These are phyloP conservation scores for Phortica magna DNA, from an alignment of 2,888 invertebrate genomes.

Conservation along the genomic window DNA sequence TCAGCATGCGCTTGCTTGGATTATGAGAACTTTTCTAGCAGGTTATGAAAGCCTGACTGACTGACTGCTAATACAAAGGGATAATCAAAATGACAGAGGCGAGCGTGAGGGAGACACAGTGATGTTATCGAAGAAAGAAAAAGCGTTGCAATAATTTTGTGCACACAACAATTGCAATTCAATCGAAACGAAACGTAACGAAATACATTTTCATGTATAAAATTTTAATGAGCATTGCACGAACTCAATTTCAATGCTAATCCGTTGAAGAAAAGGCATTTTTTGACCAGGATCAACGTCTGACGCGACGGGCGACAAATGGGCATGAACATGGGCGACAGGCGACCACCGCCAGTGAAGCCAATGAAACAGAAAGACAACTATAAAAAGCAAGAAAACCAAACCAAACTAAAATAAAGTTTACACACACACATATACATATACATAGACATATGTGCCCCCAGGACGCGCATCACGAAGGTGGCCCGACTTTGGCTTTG, in stretches of 20 bases:
- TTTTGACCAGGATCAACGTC: slow-evolving; percentile 23
- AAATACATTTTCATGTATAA: slow-evolving; percentile 70
- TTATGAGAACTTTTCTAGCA: slow-evolving; percentile 25
- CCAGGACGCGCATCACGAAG: slow-evolving; percentile 69
- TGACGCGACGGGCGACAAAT: slow-evolving; percentile 26
- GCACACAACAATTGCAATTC: slow-evolving; percentile 28
- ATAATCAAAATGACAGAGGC: neutral
- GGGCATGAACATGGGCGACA: slow-evolving; percentile 47
- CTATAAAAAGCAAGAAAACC: neutral
- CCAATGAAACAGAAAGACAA: slow-evolving; percentile 19
- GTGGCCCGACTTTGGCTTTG: slow-evolving; percentile 54
- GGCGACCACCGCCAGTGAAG: slow-evolving; percentile 8
- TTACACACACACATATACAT: neutral
- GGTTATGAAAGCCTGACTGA: neutral
- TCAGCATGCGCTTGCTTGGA: neutral
- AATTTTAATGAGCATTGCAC: slow-evolving; percentile 72
- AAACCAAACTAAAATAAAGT: slow-evolving; percentile 11
- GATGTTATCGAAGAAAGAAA: neutral
- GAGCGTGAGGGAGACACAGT: neutral
- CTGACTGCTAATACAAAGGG: neutral
- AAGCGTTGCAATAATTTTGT: neutral
- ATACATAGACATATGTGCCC: slow-evolving; percentile 59
- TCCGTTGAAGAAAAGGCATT: slow-evolving; percentile 61
- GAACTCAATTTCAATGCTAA: slow-evolving; percentile 72
- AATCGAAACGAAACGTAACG: slow-evolving; percentile 56